These are phyloP conservation scores for Ginglymostoma cirratum DNA, from an alignment of 2,113 vertebrate species.

Conservation along the genomic window DNA sequence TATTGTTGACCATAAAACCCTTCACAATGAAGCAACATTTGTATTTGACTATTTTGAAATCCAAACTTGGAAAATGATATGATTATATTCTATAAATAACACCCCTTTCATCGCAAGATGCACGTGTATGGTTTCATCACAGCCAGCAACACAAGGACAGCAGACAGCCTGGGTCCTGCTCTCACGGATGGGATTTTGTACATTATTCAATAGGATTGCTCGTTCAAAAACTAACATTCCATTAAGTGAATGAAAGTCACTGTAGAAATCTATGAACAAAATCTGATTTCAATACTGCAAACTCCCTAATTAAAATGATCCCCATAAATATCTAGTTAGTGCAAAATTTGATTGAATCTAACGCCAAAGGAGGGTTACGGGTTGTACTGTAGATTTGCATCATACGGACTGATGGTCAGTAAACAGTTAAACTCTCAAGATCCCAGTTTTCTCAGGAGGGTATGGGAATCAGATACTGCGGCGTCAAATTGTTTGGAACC, in stretches of 20 bases:
- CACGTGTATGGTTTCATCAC: not conserved
- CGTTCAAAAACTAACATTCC: not conserved
- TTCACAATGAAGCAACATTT: too few species aligned
- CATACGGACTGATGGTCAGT: not conserved
- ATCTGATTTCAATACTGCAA: not conserved
- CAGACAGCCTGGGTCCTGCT: not conserved
- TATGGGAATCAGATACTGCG: too few species aligned
- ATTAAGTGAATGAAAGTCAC: too few species aligned
- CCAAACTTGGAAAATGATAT: too few species aligned
- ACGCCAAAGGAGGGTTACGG: not conserved
- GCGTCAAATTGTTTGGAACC: not conserved
- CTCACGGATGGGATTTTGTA: not conserved
- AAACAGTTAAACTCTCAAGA: not conserved
- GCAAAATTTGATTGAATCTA: not conserved
- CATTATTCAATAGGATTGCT: not conserved
- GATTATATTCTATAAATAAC: too few species aligned
- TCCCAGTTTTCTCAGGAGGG: too few species aligned
- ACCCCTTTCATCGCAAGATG: not conserved
- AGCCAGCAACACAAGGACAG: not conserved
- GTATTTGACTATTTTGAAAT: too few species aligned
- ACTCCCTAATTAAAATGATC: not conserved
- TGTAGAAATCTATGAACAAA: not conserved
- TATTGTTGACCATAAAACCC: too few species aligned
- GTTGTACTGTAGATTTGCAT: not conserved
- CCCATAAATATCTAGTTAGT: not conserved